Evolutionary conservation across 2,797 vertebrate genomes (phyloP).

Genomic region (Pterois miles): DNA sequence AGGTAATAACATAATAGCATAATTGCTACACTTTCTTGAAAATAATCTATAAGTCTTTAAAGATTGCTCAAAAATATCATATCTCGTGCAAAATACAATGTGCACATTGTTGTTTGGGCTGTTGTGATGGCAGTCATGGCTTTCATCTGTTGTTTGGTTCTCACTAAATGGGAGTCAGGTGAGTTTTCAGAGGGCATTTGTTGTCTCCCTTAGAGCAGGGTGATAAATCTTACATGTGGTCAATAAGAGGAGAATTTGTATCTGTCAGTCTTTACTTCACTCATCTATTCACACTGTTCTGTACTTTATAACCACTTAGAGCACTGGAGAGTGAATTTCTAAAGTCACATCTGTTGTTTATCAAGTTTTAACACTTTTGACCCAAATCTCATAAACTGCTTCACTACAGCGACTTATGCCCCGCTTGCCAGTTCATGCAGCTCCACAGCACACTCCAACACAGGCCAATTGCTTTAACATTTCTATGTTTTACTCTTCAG

Average conservation of each 20-base stretch:
- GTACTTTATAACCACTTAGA: background rate
- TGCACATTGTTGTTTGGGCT: constrained; percentile 30
- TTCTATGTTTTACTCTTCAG: constrained; percentile 26
- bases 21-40: constrained; percentile 61
- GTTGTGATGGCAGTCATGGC: constrained; percentile 37
- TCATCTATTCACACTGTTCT: background rate
- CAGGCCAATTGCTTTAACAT: constrained; percentile 22
- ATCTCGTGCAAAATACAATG: constrained; percentile 38
- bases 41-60: constrained; percentile 62
- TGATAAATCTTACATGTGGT: background rate
- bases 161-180: background rate
- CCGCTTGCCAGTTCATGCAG: constrained; percentile 13
- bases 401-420: background rate
- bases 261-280: background rate
- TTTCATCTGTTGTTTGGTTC: constrained; percentile 23
- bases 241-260: background rate
- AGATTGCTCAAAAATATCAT: constrained; percentile 60
- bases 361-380: background rate
- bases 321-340: background rate
- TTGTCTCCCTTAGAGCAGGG: constrained; percentile 11
- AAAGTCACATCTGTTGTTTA: background rate
- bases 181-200: constrained; percentile 25
- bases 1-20: constrained; percentile 71
- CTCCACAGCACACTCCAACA: constrained; percentile 1
- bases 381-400: constrained; percentile 12